Conservation (phyloP, 1,140 invertebrate genomes). For the Drosophila melanica region DNA sequence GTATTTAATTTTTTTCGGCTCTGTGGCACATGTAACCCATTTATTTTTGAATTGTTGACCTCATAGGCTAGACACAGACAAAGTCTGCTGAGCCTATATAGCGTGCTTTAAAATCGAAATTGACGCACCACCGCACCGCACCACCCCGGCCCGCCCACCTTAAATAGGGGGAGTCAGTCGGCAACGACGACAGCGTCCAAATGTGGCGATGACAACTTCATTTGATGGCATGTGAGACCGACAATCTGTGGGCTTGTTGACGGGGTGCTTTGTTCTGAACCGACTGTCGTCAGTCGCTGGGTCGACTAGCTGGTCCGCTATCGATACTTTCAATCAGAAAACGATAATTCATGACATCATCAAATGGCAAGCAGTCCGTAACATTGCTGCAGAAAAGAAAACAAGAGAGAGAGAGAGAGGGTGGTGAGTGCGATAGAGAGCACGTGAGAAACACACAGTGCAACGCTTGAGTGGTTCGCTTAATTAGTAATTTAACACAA, state of each 20-base stretch:
- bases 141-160: neutral
- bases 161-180: slow-evolving; percentile 25
- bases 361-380: slow-evolving; percentile 43
- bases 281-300: slow-evolving; percentile 25
- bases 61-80: slow-evolving; percentile 59
- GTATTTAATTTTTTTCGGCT: slow-evolving; percentile 19
- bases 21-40: slow-evolving; percentile 70
- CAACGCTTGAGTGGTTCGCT: slow-evolving; percentile 64
- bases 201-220: slow-evolving; percentile 79
- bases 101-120: slow-evolving; percentile 51
- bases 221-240: slow-evolving; percentile 63
- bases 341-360: slow-evolving; percentile 83
- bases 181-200: slow-evolving; percentile 65
- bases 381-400: slow-evolving; percentile 19
- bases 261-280: slow-evolving; percentile 64
- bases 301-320: slow-evolving; percentile 47
- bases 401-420: neutral
- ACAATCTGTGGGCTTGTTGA: slow-evolving; percentile 47
- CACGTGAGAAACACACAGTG: neutral
- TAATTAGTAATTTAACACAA: slow-evolving; percentile 81
- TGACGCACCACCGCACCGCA: slow-evolving; percentile 7
- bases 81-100: slow-evolving; percentile 52
- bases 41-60: slow-evolving; percentile 80
- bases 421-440: neutral
- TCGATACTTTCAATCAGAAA: slow-evolving; percentile 81